Evolutionary conservation across 2,797 vertebrate genomes (phyloP), one percentile per base, ranked within the genome.

Genomic region (Rhadinocentrus ornatus): DNA sequence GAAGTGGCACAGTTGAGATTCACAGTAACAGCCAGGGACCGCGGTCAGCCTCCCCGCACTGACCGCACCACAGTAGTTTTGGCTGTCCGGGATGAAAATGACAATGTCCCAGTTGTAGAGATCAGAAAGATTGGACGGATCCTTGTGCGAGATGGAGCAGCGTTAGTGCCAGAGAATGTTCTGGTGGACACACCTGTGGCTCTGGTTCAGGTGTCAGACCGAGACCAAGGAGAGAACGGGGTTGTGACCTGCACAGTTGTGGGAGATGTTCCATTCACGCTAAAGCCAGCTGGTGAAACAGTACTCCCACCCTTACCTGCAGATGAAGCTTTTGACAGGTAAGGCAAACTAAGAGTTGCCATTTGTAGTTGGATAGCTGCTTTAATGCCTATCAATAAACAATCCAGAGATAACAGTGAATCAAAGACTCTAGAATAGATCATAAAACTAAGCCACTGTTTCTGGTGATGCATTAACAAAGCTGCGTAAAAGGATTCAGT

Each of bases 81-180:
- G 64, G 95, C 95, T 11, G 97, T 99, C 65, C 94, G 96, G 0
- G 98, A 99, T 1, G 97, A 98, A 85, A 99, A 99, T 0, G 98
- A 99, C 90, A 99, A 99, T 0, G 96, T 97, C 50, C 98, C 98
- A 1, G 90, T 95, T 0, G 97, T 99, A 0, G 97, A 99, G 82
- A 99, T 99, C 62, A 91, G 97, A 35, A 99, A 99, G 89, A 99
- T 99, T 0, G 98, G 98, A 27, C 95, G 97, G 52, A 99, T 99
- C 69, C 96, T 96, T 0, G 94, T 99, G 3, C 93, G 96, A 44
- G 97, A 98, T 0, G 98, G 97, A 1, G 96, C 96, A 27, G 97
- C 97, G 0, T 92, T 93, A 0, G 97, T 99, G 60, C 96, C 96
- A 0, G 97, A 99, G 74, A 98, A 98, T 0, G 98, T 98, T 1